Evolutionary conservation across 37 sponge, comb jelly and placozoan species (phyloP).

Genomic region (Dysidea cf. avara): DNA sequence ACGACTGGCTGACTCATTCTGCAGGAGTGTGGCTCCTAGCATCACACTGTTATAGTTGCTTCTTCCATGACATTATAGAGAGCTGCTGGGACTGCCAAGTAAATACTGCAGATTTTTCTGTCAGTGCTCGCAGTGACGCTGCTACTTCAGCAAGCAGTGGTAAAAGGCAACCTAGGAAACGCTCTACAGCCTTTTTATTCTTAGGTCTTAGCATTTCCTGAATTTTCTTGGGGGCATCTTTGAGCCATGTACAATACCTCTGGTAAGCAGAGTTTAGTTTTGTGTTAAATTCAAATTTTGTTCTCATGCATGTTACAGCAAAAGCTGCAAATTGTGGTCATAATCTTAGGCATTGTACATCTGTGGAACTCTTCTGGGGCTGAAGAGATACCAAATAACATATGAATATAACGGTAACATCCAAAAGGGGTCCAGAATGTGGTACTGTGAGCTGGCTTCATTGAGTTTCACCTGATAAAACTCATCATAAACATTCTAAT

Average conservation of each 20-base stretch:
- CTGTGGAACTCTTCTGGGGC: conserved; percentile 28
- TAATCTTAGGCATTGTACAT: conserved; percentile 8
- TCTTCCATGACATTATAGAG: conserved; percentile 23
- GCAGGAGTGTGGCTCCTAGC: conserved; percentile 32
- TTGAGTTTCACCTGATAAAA: conserved; percentile 22
- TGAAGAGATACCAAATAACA: conserved; percentile 26
- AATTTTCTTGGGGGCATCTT: background rate
- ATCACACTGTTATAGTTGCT: background rate
- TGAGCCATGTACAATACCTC: background rate
- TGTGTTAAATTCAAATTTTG: background rate
- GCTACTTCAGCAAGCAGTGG: conserved; percentile 1
- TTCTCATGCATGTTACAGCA: background rate
- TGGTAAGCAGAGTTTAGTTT: background rate
- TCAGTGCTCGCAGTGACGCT: background rate
- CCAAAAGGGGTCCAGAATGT: too few species aligned
- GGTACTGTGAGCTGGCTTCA: conserved; percentile 3
- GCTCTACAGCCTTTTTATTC: conserved; percentile 4
- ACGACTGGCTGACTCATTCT: conserved; percentile 36
- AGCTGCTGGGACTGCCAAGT: conserved; percentile 10
- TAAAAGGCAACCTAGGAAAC: conserved; percentile 12
- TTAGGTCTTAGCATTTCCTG: conserved; percentile 1
- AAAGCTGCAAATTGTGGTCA: too few species aligned
- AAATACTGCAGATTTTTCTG: background rate
- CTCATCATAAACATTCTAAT: conserved; percentile 4
- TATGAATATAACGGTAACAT: background rate